Conservation (phyloP, 2,797 vertebrate species). For the Telmatherina bonti region DNA sequence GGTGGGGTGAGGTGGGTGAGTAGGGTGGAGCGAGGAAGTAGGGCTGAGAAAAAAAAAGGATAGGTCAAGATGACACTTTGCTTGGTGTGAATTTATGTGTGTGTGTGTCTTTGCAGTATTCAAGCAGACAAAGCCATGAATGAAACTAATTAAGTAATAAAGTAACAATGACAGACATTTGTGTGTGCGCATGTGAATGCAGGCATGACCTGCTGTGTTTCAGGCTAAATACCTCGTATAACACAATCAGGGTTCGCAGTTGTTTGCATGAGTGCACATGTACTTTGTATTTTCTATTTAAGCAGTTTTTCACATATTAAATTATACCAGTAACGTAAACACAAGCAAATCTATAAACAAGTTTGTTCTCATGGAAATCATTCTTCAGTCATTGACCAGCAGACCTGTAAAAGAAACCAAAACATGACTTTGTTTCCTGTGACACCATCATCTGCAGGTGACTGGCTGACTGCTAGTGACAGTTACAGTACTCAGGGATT, state of each 20-base stretch:
- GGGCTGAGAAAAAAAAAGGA: constrained; percentile 57
- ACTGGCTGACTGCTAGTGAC: constrained; percentile 86
- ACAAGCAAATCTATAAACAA: no score
- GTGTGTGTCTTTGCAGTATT: constrained; percentile 33
- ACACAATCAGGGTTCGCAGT: not conserved
- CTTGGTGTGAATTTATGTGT: constrained; percentile 30
- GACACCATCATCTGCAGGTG: constrained; percentile 83
- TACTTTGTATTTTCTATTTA: not conserved
- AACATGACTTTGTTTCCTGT: constrained; percentile 59
- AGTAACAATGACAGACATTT: not conserved
- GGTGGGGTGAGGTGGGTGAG: constrained; percentile 70
- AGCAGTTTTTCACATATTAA: not conserved
- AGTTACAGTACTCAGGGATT: constrained; percentile 83
- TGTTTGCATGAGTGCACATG: not conserved
- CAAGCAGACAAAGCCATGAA: constrained; percentile 41
- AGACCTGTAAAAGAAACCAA: constrained; percentile 17
- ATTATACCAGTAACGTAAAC: not conserved
- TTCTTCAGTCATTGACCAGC: constrained; percentile 5
- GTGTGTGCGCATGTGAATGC: not conserved
- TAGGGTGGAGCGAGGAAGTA: constrained; percentile 66
- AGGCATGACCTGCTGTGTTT: not conserved
- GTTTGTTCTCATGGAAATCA: not conserved
- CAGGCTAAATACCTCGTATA: not conserved
- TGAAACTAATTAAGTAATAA: constrained; percentile 44
- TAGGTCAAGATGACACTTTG: constrained; percentile 70